Evolutionary conservation across 2,797 vertebrate genomes (phyloP), one percentile per base, ranked within the genome.

Genomic region (Tangara arthus): DNA sequence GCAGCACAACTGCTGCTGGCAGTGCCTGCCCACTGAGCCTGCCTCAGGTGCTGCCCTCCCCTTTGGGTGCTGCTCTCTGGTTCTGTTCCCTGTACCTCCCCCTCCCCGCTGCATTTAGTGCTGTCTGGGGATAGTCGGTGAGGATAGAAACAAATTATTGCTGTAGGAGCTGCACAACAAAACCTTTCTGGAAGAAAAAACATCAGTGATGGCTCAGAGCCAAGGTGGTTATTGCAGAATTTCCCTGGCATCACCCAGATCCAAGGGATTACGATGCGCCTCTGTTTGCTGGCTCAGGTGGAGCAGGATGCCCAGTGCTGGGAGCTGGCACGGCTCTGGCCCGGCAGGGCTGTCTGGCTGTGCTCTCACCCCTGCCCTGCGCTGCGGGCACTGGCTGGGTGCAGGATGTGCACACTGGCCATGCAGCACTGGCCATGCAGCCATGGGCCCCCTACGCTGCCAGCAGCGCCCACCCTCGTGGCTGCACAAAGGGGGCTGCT

Each of bases 351-450:
- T 35, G 34, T 32, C 41, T 1, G 2, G n/a, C 30, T 11, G 30
- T 42, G 59, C n/a, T 16, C n/a, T 28, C 11, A 3, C 16, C 28
- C 18, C 50, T 0, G 0, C 15, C 32, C 52, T 17, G 57, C 8
- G n/a, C 65, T 1, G 0, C 0, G 3, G 56, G 32, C 7, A 1
- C 20, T 13, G 70, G 34, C 30, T 12, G 24, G 41, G 41, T 32
- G 61, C 32, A 46, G 53, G 26, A 15, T 30, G 27, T 10, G 12
- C 34, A 10, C 14, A 17, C 72, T 46, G 50, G 26, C 15, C 49
- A 50, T 17, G 49, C 47, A 49, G 47, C 11, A 14, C 6, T 0
- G 0, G 17, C 6, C 44, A 39, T 14, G 27, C 11, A 14, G 72
- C 27, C 60, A 35, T 0, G 0, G 11, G 11, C 16, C 46, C 44